phyloP scores from a whole-genome alignment of 2,888 invertebrate genomes.

The Drosophila merina region DNA sequence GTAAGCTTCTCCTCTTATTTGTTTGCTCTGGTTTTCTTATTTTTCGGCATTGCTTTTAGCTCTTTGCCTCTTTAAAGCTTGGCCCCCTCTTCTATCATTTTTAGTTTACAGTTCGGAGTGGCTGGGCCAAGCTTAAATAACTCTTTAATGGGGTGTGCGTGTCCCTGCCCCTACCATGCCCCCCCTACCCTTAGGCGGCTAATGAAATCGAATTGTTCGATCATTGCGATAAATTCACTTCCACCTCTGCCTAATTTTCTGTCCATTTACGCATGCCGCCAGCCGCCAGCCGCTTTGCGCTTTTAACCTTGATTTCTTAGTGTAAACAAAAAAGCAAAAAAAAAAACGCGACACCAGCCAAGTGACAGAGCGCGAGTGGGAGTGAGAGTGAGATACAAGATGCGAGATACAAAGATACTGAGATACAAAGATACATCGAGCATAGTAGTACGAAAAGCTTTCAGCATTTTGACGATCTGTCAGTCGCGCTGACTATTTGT shows the following conservation, averaged over 20 bases:
- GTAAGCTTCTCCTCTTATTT: conserved; percentile 37
- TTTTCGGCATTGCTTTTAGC: conserved; percentile 29
- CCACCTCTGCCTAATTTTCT: conserved; percentile 62
- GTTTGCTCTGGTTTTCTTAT: conserved; percentile 42
- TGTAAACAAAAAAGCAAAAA: conserved; percentile 69
- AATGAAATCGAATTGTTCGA: conserved; percentile 49
- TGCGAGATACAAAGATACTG: conserved; percentile 40
- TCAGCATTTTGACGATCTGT: conserved; percentile 51
- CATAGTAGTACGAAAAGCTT: conserved; percentile 68
- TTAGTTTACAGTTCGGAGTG: conserved; percentile 6
- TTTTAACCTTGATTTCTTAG: conserved; percentile 76
- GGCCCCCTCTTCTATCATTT: background rate
- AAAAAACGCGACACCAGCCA: conserved; percentile 28
- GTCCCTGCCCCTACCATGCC: background rate
- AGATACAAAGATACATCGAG: conserved; percentile 51
- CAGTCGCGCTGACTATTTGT: conserved; percentile 56
- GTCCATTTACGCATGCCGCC: conserved; percentile 66
- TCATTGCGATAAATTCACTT: conserved; percentile 69
- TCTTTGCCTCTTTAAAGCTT: conserved; percentile 16
- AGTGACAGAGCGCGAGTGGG: conserved; percentile 24
- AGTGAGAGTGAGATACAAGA: conserved; percentile 39
- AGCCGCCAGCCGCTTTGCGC: conserved; percentile 63
- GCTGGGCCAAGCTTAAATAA: conserved; percentile 31
- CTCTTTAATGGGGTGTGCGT: conserved; percentile 39
- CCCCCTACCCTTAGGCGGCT: conserved; percentile 10